Percentiles rank a stretch among this genome's conserved stretches.
Conservation (phyloP, 2,888 invertebrate species). For the Ellobium chinense region DNA sequence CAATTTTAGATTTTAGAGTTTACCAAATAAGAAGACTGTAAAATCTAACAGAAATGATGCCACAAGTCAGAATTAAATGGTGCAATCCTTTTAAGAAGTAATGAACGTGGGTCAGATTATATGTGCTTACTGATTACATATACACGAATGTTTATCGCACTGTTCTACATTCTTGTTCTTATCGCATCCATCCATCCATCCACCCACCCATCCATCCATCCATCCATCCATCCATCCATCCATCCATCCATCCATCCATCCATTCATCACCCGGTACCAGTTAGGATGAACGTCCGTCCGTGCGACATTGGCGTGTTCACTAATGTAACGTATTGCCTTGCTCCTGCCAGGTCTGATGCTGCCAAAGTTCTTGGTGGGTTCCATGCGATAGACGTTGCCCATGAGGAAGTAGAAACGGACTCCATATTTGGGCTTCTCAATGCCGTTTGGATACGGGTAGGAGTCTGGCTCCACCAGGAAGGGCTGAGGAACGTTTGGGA, state of each 20-base stretch:
- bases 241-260: background rate
- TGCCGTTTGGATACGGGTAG: constrained; percentile 50
- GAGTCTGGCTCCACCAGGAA: constrained; percentile 49
- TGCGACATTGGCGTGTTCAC: constrained; percentile 52
- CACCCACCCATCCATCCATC: background rate
- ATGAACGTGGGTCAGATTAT: too few relatives aligned
- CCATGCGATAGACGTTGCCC: constrained; percentile 41
- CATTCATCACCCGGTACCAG: constrained; percentile 53
- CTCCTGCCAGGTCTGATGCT: constrained; percentile 49
- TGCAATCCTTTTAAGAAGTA: too few relatives aligned
- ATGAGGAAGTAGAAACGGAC: constrained; percentile 54
- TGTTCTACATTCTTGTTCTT: too few relatives aligned
- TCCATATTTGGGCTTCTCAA: constrained; percentile 48
- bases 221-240: background rate
- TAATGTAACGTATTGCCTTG: constrained; percentile 50
- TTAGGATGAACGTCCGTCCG: constrained; percentile 61
- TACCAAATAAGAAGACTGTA: too few relatives aligned
- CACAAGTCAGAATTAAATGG: too few relatives aligned
- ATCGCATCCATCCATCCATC: background rate
- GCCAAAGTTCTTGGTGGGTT: constrained; percentile 44
- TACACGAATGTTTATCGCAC: too few relatives aligned
- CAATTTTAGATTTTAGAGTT: too few relatives aligned
- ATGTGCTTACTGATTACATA: too few relatives aligned
- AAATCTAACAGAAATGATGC: too few relatives aligned
- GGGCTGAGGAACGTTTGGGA: too few relatives aligned